Evolutionary conservation across 2,888 invertebrate genomes (phyloP).

Genomic region (Cephus nigrinus): DNA sequence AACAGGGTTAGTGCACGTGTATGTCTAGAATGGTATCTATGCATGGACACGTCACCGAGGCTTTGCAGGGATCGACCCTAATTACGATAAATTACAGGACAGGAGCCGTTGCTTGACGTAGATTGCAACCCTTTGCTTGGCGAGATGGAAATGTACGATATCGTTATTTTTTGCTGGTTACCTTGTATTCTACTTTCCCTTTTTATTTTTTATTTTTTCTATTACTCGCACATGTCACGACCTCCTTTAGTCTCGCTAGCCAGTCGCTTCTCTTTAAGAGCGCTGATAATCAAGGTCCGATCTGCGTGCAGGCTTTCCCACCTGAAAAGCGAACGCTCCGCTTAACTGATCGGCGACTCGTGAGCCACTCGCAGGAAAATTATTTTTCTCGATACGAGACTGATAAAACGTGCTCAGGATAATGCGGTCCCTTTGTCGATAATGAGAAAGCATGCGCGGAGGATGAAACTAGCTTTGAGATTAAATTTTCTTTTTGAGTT

Average conservation of each 20-base stretch:
- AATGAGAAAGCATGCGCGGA: neutral
- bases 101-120: conserved; percentile 4
- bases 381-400: neutral
- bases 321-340: neutral
- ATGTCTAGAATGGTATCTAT: conserved; percentile 18
- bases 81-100: conserved; percentile 33
- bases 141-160: neutral
- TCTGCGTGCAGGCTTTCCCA: neutral
- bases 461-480: neutral
- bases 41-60: conserved; percentile 28
- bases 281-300: neutral
- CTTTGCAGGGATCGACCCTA: conserved; percentile 30
- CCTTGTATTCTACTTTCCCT: neutral
- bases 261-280: neutral
- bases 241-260: neutral
- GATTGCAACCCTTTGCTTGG: neutral
- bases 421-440: neutral
- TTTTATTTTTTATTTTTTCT: neutral
- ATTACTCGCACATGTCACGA: conserved; percentile 1
- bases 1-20: neutral
- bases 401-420: neutral
- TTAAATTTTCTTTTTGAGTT: neutral
- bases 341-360: neutral
- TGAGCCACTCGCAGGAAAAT: neutral
- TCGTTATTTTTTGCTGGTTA: neutral